Conservation (phyloP, 1,140 invertebrate species). For the Marisa cornuarietis region DNA sequence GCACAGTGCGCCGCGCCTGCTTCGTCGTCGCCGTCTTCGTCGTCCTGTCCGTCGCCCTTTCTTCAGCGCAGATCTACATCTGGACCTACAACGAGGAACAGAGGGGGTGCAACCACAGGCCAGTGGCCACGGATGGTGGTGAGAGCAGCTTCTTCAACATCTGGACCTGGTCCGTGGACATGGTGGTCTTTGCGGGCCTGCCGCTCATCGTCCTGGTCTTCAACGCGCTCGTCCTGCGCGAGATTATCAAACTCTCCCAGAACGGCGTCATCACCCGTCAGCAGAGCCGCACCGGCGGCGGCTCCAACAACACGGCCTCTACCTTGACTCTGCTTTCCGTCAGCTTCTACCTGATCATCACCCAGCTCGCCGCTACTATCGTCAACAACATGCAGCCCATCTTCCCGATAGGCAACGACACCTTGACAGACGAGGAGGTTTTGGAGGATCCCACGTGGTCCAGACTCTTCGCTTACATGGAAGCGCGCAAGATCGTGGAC, state of each 20-base stretch:
- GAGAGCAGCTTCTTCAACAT: conserved; percentile 43
- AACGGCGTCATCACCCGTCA: conserved; percentile 35
- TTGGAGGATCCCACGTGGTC: conserved; percentile 44
- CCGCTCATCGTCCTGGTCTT: conserved; percentile 52
- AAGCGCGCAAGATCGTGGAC: conserved; percentile 48
- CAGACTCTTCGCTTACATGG: conserved; percentile 47
- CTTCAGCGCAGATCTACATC: conserved; percentile 51
- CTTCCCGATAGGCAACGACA: conserved; percentile 28
- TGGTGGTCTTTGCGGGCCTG: conserved; percentile 46
- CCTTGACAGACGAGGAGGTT: conserved; percentile 34
- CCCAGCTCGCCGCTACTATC: conserved; percentile 51
- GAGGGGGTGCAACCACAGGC: conserved; percentile 40
- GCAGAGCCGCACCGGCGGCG: conserved; percentile 13
- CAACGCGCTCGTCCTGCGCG: conserved; percentile 51
- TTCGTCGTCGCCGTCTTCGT: conserved; percentile 39
- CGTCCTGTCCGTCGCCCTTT: conserved; percentile 38
- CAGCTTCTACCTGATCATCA: conserved; percentile 56
- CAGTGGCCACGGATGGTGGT: conserved; percentile 32
- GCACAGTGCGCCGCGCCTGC: conserved; percentile 48
- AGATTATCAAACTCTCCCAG: conserved; percentile 44
- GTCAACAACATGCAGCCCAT: conserved; percentile 38
- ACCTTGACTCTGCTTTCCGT: conserved; percentile 55
- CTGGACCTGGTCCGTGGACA: conserved; percentile 51
- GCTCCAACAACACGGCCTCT: conserved; percentile 42
- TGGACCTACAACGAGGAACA: conserved; percentile 44